phyloP scores from a whole-genome alignment of 2,797 vertebrate species.

The Rhincodon typus region DNA sequence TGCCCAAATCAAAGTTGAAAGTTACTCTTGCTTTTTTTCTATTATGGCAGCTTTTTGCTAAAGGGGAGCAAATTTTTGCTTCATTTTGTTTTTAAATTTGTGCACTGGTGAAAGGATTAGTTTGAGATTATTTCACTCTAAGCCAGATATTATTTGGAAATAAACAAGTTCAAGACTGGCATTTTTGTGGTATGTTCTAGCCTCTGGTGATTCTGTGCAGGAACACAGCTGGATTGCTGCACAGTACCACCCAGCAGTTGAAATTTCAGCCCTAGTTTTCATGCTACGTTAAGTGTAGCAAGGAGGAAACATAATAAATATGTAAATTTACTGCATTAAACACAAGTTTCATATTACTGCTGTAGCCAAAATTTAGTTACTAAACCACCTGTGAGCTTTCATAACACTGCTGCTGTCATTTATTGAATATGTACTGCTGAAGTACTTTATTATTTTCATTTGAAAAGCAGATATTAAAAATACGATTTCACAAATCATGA shows the following conservation, averaged over 20 bases:
- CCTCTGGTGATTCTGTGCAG: not conserved
- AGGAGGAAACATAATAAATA: not conserved
- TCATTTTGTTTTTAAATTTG: not conserved
- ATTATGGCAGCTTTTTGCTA: too few relatives aligned
- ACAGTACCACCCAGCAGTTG: not conserved
- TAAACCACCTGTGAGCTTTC: too few relatives aligned
- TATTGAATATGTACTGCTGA: not conserved
- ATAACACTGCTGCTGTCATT: not conserved
- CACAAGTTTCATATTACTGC: not conserved
- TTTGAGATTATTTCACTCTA: not conserved
- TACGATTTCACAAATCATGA: not conserved
- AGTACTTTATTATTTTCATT: not conserved
- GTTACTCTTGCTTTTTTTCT: not conserved
- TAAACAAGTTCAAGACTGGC: not conserved
- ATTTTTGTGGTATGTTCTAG: not conserved
- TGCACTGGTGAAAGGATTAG: not conserved
- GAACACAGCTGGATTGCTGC: not conserved
- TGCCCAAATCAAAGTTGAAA: not conserved
- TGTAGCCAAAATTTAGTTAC: not conserved
- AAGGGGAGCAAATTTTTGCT: not conserved
- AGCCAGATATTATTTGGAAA: not conserved
- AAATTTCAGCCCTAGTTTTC: not conserved
- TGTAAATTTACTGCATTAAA: not conserved
- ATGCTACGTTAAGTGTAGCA: not conserved
- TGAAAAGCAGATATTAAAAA: not conserved